Evolutionary conservation across 2,888 invertebrate species (phyloP).

Genomic region (Axea sp.): DNA sequence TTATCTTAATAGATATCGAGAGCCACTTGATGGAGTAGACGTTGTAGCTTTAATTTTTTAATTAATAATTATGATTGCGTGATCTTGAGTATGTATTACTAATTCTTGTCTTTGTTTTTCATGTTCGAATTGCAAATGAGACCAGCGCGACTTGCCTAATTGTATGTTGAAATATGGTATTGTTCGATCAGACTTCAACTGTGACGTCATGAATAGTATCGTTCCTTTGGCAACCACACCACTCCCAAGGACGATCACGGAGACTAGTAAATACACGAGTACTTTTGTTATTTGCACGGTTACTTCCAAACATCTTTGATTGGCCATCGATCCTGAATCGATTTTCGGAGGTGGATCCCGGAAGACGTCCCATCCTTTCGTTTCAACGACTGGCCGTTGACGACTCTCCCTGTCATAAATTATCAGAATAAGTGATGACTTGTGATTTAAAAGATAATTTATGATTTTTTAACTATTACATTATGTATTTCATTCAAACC

Average conservation of each 20-base stretch:
- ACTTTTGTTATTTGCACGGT: constrained; percentile 92
- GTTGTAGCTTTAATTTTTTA: no score
- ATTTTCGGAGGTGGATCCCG: constrained; percentile 93
- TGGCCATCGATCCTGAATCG: constrained; percentile 93
- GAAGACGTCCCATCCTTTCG: constrained; percentile 98
- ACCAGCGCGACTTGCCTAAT: constrained; percentile 83
- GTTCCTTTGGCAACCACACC: constrained; percentile 94
- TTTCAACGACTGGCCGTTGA: constrained; percentile 90
- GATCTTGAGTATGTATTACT: no score
- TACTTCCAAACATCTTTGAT: constrained; percentile 91
- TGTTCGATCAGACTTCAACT: constrained; percentile 87
- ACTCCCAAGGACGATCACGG: constrained; percentile 89
- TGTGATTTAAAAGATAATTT: no score
- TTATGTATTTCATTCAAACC: no score
- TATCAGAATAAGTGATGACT: no score
- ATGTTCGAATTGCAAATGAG: no score
- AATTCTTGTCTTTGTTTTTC: no score
- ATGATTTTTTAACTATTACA: no score
- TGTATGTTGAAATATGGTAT: constrained; percentile 91
- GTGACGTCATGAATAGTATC: constrained; percentile 95
- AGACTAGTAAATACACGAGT: constrained; percentile 91
- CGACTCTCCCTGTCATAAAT: constrained; percentile 77
- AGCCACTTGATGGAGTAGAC: no score
- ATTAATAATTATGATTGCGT: no score
- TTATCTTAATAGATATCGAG: no score